phyloP scores from a whole-genome alignment of 2,888 invertebrate genomes.

The Callimorpha dominula region DNA sequence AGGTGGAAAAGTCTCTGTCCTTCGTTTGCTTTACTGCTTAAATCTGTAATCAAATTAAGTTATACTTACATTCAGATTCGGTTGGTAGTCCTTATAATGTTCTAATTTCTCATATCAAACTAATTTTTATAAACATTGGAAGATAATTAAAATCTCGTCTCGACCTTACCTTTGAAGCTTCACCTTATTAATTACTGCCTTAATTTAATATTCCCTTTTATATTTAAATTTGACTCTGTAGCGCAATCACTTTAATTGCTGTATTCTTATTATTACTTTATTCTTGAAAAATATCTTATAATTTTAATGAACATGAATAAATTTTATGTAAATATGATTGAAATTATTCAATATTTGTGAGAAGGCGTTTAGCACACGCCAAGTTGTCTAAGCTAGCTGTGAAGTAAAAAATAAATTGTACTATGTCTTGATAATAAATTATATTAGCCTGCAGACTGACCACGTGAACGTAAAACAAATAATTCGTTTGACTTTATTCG shows the following conservation, averaged over 20 bases:
- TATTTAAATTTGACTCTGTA: conserved; percentile 54
- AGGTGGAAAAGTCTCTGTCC: no score
- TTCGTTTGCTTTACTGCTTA: not conserved
- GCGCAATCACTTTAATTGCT: conserved; percentile 51
- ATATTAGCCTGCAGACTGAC: not conserved
- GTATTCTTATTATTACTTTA: conserved; percentile 44
- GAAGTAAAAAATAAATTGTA: not conserved
- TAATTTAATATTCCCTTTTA: conserved; percentile 54
- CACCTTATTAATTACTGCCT: conserved; percentile 62
- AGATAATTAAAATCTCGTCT: conserved; percentile 55
- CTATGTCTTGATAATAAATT: not conserved
- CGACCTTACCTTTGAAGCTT: conserved; percentile 64
- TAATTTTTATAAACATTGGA: conserved; percentile 53
- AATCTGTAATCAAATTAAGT: not conserved
- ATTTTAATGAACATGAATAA: conserved; percentile 31
- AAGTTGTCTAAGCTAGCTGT: not conserved
- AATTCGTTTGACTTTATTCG: not conserved
- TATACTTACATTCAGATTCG: not conserved
- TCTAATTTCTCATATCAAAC: conserved; percentile 42
- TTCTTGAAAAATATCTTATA: conserved; percentile 25
- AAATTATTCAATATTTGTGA: not conserved
- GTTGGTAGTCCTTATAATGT: conserved; percentile 12
- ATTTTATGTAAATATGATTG: not conserved
- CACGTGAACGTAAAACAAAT: not conserved
- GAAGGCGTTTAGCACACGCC: not conserved